These are phyloP conservation scores for Molothrus aeneus DNA, from an alignment of 2,797 vertebrate genomes.

Conservation along the genomic window DNA sequence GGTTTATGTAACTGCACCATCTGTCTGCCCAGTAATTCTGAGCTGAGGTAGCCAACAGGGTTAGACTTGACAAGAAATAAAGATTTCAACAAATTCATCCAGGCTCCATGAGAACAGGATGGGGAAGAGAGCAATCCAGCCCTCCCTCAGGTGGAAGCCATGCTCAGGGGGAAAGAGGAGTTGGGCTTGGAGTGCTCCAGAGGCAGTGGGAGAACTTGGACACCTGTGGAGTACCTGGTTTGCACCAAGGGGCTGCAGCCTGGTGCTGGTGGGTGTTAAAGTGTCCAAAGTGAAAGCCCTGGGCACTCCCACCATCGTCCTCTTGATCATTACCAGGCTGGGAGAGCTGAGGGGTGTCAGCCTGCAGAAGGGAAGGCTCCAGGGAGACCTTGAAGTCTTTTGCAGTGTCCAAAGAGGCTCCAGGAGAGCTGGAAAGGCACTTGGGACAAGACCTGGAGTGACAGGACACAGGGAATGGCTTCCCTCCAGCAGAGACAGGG, in stretches of 20 bases:
- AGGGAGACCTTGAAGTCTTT: neutral
- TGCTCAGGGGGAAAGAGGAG: fast-evolving
- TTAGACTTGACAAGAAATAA: neutral
- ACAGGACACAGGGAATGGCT: neutral
- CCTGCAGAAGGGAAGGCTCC: neutral
- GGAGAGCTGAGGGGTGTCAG: neutral
- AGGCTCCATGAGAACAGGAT: neutral
- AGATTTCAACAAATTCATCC: neutral
- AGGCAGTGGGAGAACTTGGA: neutral
- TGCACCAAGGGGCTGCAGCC: neutral
- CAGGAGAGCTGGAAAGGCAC: neutral
- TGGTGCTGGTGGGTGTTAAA: neutral
- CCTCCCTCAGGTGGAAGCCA: fast-evolving
- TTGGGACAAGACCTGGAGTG: neutral
- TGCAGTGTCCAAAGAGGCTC: neutral
- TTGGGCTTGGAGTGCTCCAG: neutral
- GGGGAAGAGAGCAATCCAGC: fast-evolving
- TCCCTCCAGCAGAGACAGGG: neutral
- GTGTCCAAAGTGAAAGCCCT: too few species aligned
- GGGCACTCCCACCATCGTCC: neutral
- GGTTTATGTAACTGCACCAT: conserved; percentile 59
- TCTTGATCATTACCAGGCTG: neutral
- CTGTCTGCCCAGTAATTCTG: conserved; percentile 33
- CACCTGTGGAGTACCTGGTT: neutral
- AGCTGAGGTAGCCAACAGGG: conserved; percentile 12